Evolutionary conservation across 1,140 invertebrate genomes (phyloP).

Genomic region (Drosophila nasuta): DNA sequence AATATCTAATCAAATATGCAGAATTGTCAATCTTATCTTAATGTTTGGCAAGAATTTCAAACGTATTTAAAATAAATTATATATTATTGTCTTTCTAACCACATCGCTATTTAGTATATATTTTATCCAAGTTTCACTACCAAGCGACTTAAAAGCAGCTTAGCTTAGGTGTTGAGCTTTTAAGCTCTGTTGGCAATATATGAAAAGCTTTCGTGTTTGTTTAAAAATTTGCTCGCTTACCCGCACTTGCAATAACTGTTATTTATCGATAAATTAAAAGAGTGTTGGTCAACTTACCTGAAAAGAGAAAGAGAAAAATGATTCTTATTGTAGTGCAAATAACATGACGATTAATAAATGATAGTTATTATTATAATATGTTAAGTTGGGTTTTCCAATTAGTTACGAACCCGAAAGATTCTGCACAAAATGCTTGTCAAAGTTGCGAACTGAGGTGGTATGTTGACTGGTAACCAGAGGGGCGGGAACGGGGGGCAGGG

Average conservation of each 20-base stretch:
- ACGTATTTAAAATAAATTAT: too few species aligned
- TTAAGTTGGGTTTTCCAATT: too few species aligned
- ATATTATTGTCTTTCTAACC: too few species aligned
- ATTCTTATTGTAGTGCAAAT: constrained; percentile 4
- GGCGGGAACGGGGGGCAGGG: background rate
- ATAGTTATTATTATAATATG: background rate
- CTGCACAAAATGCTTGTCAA: constrained; percentile 52
- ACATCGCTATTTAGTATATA: too few species aligned
- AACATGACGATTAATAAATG: background rate
- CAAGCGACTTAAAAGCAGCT: too few species aligned
- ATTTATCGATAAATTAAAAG: constrained; percentile 8
- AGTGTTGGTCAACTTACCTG: constrained; percentile 65
- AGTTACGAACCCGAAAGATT: constrained; percentile 51
- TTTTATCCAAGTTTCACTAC: too few species aligned
- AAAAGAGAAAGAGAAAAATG: constrained; percentile 43
- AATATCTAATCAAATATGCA: too few species aligned
- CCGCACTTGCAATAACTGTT: constrained; percentile 16
- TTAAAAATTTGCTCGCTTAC: constrained; percentile 57
- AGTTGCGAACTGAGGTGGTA: background rate
- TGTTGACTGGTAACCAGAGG: background rate
- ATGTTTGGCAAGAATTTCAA: too few species aligned
- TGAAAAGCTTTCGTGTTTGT: background rate
- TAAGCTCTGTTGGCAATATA: background rate
- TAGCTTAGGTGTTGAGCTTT: background rate
- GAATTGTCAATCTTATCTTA: too few species aligned